Evolutionary conservation across 2,888 invertebrate species (phyloP).

Genomic region (Dione vanillae): DNA sequence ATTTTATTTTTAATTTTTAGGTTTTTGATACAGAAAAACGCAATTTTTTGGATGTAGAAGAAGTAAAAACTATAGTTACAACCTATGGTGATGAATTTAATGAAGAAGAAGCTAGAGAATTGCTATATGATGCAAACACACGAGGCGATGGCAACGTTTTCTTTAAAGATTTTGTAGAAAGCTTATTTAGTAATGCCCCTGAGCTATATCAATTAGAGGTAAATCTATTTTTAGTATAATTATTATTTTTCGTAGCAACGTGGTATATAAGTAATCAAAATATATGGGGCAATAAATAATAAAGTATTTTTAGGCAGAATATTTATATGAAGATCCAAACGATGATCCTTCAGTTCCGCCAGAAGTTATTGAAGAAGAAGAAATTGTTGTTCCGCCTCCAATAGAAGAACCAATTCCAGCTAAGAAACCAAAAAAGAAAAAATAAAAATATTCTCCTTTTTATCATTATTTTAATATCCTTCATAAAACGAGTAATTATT

Average conservation of each 20-base stretch:
- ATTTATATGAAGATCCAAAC: slow-evolving; percentile 67
- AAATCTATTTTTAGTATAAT: slow-evolving; percentile 7
- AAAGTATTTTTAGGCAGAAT: slow-evolving; percentile 58
- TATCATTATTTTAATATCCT: background rate
- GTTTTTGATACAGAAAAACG: slow-evolving; percentile 75
- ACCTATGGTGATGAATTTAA: slow-evolving; percentile 60
- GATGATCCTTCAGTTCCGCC: slow-evolving; percentile 73
- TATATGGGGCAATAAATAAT: background rate
- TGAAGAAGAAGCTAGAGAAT: slow-evolving; percentile 62
- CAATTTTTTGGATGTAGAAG: slow-evolving; percentile 65
- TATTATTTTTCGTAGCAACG: background rate
- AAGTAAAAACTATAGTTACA: slow-evolving; percentile 62
- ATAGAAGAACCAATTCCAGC: slow-evolving; percentile 38
- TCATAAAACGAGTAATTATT: background rate
- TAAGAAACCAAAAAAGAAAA: slow-evolving; percentile 12
- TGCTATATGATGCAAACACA: slow-evolving; percentile 71
- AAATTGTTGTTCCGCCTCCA: slow-evolving; percentile 48
- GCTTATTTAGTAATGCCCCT: slow-evolving; percentile 67
- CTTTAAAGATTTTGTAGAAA: slow-evolving; percentile 70
- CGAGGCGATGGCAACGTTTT: slow-evolving; percentile 70
- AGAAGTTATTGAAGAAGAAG: slow-evolving; percentile 49
- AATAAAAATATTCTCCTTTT: background rate
- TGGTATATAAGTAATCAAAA: background rate
- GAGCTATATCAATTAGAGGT: slow-evolving; percentile 69
- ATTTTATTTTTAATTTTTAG: slow-evolving; percentile 49